Conservation (phyloP, 2,888 invertebrate genomes). For the Standfussiana lucernea region DNA sequence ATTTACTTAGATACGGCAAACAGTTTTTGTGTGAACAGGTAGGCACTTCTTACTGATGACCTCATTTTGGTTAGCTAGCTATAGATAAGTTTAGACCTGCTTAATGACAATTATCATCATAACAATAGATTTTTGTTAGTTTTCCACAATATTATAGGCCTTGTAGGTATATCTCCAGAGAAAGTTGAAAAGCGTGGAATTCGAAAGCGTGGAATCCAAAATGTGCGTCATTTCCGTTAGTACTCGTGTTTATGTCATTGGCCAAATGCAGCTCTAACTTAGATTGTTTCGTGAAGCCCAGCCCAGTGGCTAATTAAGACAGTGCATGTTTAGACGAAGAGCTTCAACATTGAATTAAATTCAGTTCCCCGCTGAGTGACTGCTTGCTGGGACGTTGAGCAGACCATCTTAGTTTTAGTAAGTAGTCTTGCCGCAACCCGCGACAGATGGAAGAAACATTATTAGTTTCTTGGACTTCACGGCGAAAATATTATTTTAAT, state of each 20-base stretch:
- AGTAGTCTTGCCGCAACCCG: conserved; percentile 35
- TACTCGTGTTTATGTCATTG: background rate
- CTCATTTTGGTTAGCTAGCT: background rate
- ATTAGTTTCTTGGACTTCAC: conserved; percentile 50
- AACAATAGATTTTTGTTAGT: background rate
- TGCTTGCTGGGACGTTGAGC: conserved; percentile 56
- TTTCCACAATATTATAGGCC: background rate
- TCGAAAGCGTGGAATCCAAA: background rate
- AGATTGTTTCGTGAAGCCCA: conserved; percentile 16
- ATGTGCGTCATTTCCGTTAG: background rate
- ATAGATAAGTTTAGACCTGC: background rate
- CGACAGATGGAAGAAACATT: conserved; percentile 50
- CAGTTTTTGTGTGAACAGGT: background rate
- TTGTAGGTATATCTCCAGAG: background rate
- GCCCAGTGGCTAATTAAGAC: conserved; percentile 48
- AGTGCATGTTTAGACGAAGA: conserved; percentile 55
- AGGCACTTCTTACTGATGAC: background rate
- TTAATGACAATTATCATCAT: background rate
- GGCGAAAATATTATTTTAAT: conserved; percentile 46
- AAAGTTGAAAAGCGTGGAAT: background rate
- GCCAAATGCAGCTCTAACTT: conserved; percentile 44
- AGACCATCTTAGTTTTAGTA: conserved; percentile 62
- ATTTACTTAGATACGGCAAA: background rate
- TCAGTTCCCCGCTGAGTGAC: conserved; percentile 50
- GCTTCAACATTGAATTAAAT: conserved; percentile 62